A percentile compares a stretch with the other conserved stretches of the same genome.
Conservation (phyloP, 2,888 invertebrate species). For the Spodoptera littoralis region DNA sequence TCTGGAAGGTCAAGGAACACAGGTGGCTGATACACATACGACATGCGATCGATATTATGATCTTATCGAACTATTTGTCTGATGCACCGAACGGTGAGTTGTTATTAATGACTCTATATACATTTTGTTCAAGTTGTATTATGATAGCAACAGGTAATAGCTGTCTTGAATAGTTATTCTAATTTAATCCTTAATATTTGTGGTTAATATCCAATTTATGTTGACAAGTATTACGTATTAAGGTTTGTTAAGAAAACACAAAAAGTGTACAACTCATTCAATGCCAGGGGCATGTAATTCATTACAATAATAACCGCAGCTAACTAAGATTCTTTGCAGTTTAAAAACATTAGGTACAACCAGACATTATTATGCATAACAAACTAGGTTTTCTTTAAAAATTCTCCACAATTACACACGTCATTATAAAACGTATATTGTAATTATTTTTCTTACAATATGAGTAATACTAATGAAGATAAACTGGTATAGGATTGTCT, state of each 20-base stretch:
- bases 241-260: slow-evolving; percentile 2
- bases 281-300: slow-evolving; percentile 28
- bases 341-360: slow-evolving; percentile 20
- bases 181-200: slow-evolving; percentile 10
- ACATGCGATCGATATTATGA: slow-evolving; percentile 56
- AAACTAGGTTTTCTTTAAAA: slow-evolving; percentile 21
- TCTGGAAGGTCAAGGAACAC: slow-evolving; percentile 75
- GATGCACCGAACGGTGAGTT: slow-evolving; percentile 64
- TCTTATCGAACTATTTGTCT: slow-evolving; percentile 42
- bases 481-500: slow-evolving; percentile 8
- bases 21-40: slow-evolving; percentile 54
- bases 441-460: too few species aligned
- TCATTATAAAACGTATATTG: slow-evolving; percentile 3
- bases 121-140: slow-evolving; percentile 30
- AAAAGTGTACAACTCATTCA: slow-evolving; percentile 17
- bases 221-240: too few species aligned
- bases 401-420: slow-evolving; percentile 24
- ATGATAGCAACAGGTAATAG: slow-evolving; percentile 36
- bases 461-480: slow-evolving; percentile 1
- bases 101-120: slow-evolving; percentile 44
- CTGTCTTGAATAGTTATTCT: slow-evolving; percentile 11
- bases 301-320: slow-evolving; percentile 37
- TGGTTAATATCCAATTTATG: background rate
- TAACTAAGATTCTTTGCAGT: slow-evolving; percentile 30
- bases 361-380: slow-evolving; percentile 27